Percentiles rank a stretch among this genome's conserved stretches.
Conservation (phyloP, 2,113 vertebrate genomes). For the Ptyas mucosa region DNA sequence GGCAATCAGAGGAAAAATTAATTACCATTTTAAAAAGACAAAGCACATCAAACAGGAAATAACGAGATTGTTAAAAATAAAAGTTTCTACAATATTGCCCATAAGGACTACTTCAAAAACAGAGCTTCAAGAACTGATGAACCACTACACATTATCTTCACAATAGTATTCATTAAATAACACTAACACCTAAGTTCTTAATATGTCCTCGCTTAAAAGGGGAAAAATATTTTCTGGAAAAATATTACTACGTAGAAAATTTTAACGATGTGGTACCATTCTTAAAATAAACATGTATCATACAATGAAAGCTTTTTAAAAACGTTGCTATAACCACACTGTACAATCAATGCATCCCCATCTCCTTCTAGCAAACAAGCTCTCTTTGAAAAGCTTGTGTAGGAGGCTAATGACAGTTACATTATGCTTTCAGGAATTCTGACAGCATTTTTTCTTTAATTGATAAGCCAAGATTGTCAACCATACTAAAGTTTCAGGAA, state of each 20-base stretch:
- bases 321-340: conserved; percentile 31
- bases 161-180: conserved; percentile 52
- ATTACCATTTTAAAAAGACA: background rate
- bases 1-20: background rate
- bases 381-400: conserved; percentile 45
- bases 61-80: background rate
- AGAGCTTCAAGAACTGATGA: conserved; percentile 18
- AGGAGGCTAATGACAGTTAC: conserved; percentile 53
- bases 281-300: conserved; percentile 28
- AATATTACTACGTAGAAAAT: conserved; percentile 31
- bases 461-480: conserved; percentile 30
- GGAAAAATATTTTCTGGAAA: conserved; percentile 2
- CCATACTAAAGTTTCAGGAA: conserved; percentile 1
- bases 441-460: conserved; percentile 40
- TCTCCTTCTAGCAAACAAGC: conserved; percentile 39
- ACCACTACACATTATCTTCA: conserved; percentile 36
- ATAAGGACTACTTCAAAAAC: conserved; percentile 15
- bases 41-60: background rate
- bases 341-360: background rate
- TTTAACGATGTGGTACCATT: conserved; percentile 33
- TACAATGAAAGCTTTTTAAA: conserved; percentile 21
- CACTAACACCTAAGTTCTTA: conserved; percentile 53
- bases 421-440: conserved; percentile 45
- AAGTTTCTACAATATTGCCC: background rate
- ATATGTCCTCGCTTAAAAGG: conserved; percentile 40